Base-by-base conservation (phyloP, 2,113 vertebrate genomes). In the Dromaius novaehollandiae region DNA sequence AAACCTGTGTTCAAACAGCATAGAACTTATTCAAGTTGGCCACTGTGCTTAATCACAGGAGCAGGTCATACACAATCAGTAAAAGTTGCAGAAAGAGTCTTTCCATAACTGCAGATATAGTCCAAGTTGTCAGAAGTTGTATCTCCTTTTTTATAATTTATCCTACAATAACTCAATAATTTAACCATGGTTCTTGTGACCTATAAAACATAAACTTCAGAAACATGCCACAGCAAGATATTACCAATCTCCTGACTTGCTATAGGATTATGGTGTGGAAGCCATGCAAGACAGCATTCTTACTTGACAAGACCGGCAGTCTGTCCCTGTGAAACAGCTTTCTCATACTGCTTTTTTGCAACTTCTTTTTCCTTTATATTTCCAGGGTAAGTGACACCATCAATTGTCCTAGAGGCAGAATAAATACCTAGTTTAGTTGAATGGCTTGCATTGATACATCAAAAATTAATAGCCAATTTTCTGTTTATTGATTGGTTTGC, bases 271-370 rank as follows among this genome's bases (percentile, higher is more conserved):
- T 44, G 63, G 18, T 46, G 30, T 34, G 61, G 86, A 89, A 93
- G 46, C 36, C 64, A 82, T 56, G 89, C 7, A 58, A 77, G 30
- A 42, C 26, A 44, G 48, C 8, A 48, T 34, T 55, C 98, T 98
- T 98, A 99, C 99, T 98, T 99, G 96, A 99, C 98, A 16, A 99
- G 96, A 24, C 99, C 99, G 10, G 99, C 99, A 53, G 98, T 99
- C 96, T 99, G 98, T 46, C 99, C 99, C 7, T 94, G 98, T 70
- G 98, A 97, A 95, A 99, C 99, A 13, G 99, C 99, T 66, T 98
- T 97, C 63, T 97, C 95, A 92, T 99, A 99, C 44, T 99, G 99
- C 77, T 98, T 97, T 97, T 99, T 98, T 3, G 99, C 99, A 13
- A 77, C 96, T 92, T 98, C 98, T 97, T 99, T 99, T 92, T 99